Evolutionary conservation across 37 sponge, comb jelly and placozoan species (phyloP).

Genomic region (Corticium candelabrum): DNA sequence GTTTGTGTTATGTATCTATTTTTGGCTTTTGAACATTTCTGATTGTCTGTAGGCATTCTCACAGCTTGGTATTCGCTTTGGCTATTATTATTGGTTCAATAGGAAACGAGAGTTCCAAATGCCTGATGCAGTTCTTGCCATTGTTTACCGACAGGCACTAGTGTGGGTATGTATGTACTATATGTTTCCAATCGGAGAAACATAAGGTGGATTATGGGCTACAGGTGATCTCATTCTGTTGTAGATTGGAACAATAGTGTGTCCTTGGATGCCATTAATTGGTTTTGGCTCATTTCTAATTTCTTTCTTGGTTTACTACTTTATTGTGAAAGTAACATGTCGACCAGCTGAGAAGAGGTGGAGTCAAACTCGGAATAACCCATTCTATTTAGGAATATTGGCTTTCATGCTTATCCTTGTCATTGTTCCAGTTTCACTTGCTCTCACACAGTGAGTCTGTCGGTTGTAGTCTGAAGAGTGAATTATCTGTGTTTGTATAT

Average conservation of each 20-base stretch:
- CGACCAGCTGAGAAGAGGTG: conserved; percentile 10
- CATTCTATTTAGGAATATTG: conserved; percentile 9
- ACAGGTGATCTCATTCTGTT: not conserved
- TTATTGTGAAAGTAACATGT: conserved; percentile 9
- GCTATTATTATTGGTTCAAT: conserved; percentile 19
- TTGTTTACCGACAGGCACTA: conserved; percentile 11
- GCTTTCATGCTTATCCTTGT: not conserved
- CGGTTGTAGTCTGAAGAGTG: not conserved
- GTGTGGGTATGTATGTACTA: conserved; percentile 10
- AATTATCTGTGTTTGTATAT: too few species aligned
- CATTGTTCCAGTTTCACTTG: conserved; percentile 2
- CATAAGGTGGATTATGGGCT: not conserved
- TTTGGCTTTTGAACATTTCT: too few species aligned
- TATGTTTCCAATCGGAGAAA: not conserved
- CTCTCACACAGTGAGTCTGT: conserved; percentile 3
- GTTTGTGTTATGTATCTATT: not conserved
- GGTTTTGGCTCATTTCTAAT: not conserved
- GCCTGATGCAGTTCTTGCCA: conserved; percentile 7
- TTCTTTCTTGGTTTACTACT: conserved; percentile 15
- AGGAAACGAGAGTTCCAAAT: conserved; percentile 5
- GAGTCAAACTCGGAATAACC: conserved; percentile 5
- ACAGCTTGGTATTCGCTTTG: not conserved
- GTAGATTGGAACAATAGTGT: conserved; percentile 7
- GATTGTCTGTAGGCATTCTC: not conserved
- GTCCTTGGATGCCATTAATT: conserved; percentile 13